A percentile compares a stretch with the other conserved stretches of the same genome.
Evolutionary conservation across 2,888 invertebrate species (phyloP).

Genomic region (Brenthis ino): DNA sequence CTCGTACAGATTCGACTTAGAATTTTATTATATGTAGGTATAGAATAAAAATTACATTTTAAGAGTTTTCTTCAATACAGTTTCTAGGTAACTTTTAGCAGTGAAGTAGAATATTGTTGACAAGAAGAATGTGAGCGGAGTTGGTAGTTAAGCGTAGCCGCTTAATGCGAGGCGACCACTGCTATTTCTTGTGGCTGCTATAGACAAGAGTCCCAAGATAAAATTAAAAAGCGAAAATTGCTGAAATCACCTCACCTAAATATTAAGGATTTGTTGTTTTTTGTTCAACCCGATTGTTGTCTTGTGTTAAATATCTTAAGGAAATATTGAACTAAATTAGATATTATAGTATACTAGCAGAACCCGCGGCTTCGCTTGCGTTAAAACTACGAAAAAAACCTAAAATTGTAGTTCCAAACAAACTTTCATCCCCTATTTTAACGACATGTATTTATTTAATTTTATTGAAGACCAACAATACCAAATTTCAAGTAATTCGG

Average conservation of each 20-base stretch:
- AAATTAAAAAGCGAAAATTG: constrained; percentile 25
- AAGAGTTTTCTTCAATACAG: constrained; percentile 7
- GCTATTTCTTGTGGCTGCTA: constrained; percentile 58
- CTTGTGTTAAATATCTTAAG: no score
- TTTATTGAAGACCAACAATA: no score
- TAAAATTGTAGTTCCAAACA: no score
- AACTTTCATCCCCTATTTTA: no score
- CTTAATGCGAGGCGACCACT: constrained; percentile 52
- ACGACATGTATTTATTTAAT: no score
- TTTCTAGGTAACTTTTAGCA: constrained; percentile 21
- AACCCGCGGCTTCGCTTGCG: no score
- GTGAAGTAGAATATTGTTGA: constrained; percentile 33
- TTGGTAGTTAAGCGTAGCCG: constrained; percentile 58
- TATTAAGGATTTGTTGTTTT: background rate
- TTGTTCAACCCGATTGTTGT: no score
- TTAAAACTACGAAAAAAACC: no score
- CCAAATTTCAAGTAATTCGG: no score
- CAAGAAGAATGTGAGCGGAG: constrained; percentile 45
- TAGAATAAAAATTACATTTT: background rate
- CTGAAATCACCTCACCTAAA: background rate
- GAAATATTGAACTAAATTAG: no score
- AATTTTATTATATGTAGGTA: background rate
- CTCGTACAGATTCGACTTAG: no score
- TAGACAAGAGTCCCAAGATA: constrained; percentile 40
- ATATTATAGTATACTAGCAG: no score